phyloP scores from a whole-genome alignment of 2,888 invertebrate species.

The Pseudoips prasinana region DNA sequence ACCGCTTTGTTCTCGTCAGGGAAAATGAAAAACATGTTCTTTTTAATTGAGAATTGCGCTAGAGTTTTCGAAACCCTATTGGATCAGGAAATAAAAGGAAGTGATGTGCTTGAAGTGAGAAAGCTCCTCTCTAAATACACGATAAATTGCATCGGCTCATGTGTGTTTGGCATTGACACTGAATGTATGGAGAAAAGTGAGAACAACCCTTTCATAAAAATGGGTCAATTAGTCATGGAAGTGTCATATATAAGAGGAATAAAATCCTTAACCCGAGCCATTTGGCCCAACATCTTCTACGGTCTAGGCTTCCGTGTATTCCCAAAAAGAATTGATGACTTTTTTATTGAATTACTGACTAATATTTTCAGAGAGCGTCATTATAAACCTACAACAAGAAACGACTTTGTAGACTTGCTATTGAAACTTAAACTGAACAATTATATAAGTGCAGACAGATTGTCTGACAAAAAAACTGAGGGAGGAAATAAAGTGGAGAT shows the following conservation, averaged over 20 bases:
- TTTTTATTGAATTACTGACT: constrained; percentile 38
- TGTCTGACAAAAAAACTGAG: constrained; percentile 31
- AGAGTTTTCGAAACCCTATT: constrained; percentile 37
- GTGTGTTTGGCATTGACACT: constrained; percentile 29
- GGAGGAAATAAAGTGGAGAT: constrained; percentile 29
- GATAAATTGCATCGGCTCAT: constrained; percentile 47
- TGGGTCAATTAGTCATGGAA: constrained; percentile 38
- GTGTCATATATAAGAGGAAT: constrained; percentile 28
- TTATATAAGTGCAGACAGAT: constrained; percentile 38
- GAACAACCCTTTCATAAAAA: constrained; percentile 36
- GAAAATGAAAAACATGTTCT: constrained; percentile 58
- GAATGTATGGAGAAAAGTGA: constrained; percentile 14
- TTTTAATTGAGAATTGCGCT: constrained; percentile 41
- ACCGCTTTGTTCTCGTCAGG: constrained; percentile 50
- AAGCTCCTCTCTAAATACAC: constrained; percentile 37
- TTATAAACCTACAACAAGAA: constrained; percentile 32
- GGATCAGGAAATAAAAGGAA: constrained; percentile 18
- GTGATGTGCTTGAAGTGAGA: constrained; percentile 29
- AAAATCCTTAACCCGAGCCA: constrained; percentile 23
- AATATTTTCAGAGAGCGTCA: constrained; percentile 38
- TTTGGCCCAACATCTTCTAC: constrained; percentile 54
- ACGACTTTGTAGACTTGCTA: constrained; percentile 54
- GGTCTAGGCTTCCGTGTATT: constrained; percentile 34
- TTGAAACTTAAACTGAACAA: constrained; percentile 40
- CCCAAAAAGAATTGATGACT: constrained; percentile 28